Evolutionary conservation across 2,113 vertebrate genomes (phyloP), one percentile per base, ranked within the genome.

Genomic region (Puffinus mauretanicus): DNA sequence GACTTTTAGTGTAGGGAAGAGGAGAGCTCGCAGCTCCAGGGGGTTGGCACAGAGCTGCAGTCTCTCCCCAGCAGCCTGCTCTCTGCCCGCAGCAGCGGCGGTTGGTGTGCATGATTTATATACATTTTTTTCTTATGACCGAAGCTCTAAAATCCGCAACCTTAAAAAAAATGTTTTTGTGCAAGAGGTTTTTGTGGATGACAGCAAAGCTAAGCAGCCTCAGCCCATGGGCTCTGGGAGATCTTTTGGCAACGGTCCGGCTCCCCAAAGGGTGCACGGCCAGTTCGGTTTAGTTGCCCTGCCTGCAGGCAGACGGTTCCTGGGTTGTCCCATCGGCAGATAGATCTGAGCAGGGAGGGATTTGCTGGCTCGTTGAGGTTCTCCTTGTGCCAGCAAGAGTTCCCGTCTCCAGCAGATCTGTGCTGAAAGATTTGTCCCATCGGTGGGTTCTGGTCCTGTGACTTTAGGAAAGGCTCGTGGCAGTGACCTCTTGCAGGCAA

Each of bases 71-170:
- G 77, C 89, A 89, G 93, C 61, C 64, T 38, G 38, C 76, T 58
- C 49, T n/a, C 73, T 93, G 93, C 92, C 85, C 11, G 1, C 75
- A 51, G 78, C 87, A 51, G 60, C 27, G 1, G 2, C 14, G 2
- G 72, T 32, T 32, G 80, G 17, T 62, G 19, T 55, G 69, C 73
- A 29, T 94, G 97, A 95, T 96, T 82, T 86, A 95, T 77, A 75
- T 57, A 79, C 95, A 93, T 97, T 95, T 97, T 97, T 96, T 87
- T 87, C 22, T 1, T 49, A 42, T 97, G 96, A 95, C 58, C 4
- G 0, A 94, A 94, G 92, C 80, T 92, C 54, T 92, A 54, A 71
- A 93, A 93, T 76, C 72, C 0, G 0, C 89, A 77, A 42, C 70
- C 81, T 87, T 87, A 21, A 65, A 67, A 70, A 27, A 55, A 27